Evolutionary conservation across 1,140 invertebrate genomes (phyloP).

Genomic region (Apocrypta bakeri): DNA sequence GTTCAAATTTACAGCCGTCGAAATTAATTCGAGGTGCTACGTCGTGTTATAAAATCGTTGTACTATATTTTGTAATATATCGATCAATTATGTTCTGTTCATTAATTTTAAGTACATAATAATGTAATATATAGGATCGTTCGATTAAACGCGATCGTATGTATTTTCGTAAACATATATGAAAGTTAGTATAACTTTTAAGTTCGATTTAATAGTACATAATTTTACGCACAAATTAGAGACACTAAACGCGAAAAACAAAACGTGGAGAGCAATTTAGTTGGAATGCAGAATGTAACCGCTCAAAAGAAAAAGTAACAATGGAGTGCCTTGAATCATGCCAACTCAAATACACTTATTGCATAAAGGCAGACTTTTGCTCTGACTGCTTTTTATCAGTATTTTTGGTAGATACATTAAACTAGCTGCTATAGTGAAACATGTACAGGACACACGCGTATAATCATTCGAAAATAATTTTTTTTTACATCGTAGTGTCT

Average conservation of each 20-base stretch:
- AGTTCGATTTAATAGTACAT: not conserved
- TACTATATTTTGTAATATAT: conserved; percentile 7
- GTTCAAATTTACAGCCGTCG: not conserved
- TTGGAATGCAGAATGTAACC: conserved; percentile 4
- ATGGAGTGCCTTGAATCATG: conserved; percentile 38
- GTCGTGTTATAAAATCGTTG: not conserved
- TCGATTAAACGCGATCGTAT: not conserved
- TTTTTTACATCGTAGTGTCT: not conserved
- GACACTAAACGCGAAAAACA: not conserved
- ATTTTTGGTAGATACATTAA: conserved; percentile 15
- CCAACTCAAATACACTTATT: conserved; percentile 2
- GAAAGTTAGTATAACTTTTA: not conserved
- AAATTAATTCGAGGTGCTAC: not conserved
- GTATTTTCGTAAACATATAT: not conserved
- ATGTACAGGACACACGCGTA: not conserved
- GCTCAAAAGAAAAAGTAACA: conserved; percentile 22
- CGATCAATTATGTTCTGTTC: not conserved
- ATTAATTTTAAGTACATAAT: not conserved
- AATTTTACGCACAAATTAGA: not conserved
- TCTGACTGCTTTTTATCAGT: conserved; percentile 27
- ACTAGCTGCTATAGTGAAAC: not conserved
- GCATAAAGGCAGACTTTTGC: not conserved
- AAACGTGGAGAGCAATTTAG: not conserved
- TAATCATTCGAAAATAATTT: not conserved
- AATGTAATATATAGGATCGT: not conserved